Conservation (phyloP, 1,140 invertebrate species). For the Dreissena rostriformis region DNA sequence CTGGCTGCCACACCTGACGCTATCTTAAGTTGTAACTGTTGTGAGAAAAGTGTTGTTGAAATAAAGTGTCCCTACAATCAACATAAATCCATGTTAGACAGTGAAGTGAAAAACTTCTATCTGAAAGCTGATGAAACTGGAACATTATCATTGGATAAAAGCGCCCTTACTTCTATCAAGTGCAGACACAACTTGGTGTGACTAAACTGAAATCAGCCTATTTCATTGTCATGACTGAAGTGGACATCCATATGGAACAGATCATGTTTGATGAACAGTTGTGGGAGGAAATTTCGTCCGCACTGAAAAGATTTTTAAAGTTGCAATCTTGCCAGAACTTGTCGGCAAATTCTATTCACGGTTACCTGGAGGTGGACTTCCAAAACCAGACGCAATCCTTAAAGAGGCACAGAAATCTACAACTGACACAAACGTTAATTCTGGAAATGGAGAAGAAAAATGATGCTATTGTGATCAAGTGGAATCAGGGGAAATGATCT, state of each 20-base stretch:
- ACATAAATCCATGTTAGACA: not conserved
- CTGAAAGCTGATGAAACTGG: slow-evolving; percentile 2
- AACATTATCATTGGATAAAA: slow-evolving; percentile 14
- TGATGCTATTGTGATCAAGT: slow-evolving; percentile 48
- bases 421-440: not conserved
- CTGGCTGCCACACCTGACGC: slow-evolving; percentile 42
- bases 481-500: slow-evolving; percentile 39
- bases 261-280: slow-evolving; percentile 37
- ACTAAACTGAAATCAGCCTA: slow-evolving; percentile 12
- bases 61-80: slow-evolving; percentile 34
- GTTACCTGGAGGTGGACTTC: not conserved
- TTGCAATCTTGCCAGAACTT: slow-evolving; percentile 41
- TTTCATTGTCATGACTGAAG: slow-evolving; percentile 48
- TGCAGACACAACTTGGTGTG: slow-evolving; percentile 37
- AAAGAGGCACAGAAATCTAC: not conserved
- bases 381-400: not conserved
- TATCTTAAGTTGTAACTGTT: slow-evolving; percentile 42
- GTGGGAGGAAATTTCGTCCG: slow-evolving; percentile 19
- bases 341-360: slow-evolving; percentile 35
- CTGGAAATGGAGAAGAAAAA: not conserved
- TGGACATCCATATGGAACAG: slow-evolving; percentile 26
- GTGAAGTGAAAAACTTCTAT: not conserved
- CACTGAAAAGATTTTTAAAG: slow-evolving; percentile 8
- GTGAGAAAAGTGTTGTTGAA: slow-evolving; percentile 51
- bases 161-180: slow-evolving; percentile 49